Base-by-base conservation (phyloP, 2,113 vertebrate genomes). In the Rostratula benghalensis region DNA sequence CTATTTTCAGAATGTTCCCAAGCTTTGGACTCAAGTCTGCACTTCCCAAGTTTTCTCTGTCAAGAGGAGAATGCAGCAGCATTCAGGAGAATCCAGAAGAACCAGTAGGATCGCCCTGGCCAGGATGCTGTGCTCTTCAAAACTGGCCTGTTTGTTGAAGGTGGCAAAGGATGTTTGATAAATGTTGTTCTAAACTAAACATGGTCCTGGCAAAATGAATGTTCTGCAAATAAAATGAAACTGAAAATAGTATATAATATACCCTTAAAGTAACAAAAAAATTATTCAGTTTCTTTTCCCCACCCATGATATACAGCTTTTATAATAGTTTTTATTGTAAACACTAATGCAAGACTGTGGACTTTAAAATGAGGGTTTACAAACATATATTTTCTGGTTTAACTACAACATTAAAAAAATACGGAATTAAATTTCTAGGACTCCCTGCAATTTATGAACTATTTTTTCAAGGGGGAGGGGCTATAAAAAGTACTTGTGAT, bases 31-130 rank as follows among this genome's bases (percentile, higher is more conserved):
- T 95, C 69, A 53, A 78, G 41, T 25, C 69, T 88, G n/a, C 13
- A 7, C 43, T 92, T 90, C 80, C 83, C n/a, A 59, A 64, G 60
- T 59, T 90, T 73, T 70, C n/a, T 87, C 60, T 85, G 43, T 87
- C 70, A 88, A 73, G 56, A 65, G 79, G 23, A 56, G 50, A 88
- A 48, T 1, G 5, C 33, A 45, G 48, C 45, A 87, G 67, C 14
- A 17, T 69, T 90, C 78, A 57, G 67, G 63, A 73, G 82, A 93
- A 94, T 95, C 94, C 75, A 79, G 94, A 94, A 91, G 85, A 94
- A 95, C 93, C 69, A 73, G 89, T 89, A 89, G 48, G 84, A 61
- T 76, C 81, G 90, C 77, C 67, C 46, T 56, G 45, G 53, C 57
- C 54, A 69, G n/a, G 45, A 31, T 60, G 75, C 81, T 85, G 50